Evolutionary conservation across 2,113 vertebrate genomes (phyloP).

Genomic region (Motacilla tschutschensis): DNA sequence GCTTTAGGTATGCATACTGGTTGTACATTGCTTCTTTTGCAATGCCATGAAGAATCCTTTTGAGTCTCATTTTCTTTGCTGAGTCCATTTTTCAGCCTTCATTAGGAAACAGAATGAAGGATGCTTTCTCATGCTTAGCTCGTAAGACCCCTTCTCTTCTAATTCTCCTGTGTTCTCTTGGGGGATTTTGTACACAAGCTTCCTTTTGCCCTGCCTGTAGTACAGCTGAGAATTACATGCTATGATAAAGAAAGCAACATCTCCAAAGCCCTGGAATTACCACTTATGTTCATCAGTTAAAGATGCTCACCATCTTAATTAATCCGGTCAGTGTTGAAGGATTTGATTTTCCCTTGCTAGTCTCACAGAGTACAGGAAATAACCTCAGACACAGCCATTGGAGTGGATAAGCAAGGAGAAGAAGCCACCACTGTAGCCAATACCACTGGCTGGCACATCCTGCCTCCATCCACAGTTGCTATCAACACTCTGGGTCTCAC

Average conservation of each 20-base stretch:
- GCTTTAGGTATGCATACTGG: background rate
- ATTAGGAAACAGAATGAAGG: background rate
- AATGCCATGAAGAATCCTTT: background rate
- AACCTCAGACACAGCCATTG: background rate
- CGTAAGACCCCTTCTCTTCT: background rate
- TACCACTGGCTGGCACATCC: background rate
- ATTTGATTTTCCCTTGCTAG: background rate
- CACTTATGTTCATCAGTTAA: background rate
- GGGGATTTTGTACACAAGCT: background rate
- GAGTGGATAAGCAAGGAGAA: background rate
- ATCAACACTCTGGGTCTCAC: background rate
- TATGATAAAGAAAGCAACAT: accelerated
- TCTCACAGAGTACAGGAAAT: background rate
- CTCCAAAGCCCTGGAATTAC: background rate
- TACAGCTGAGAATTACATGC: background rate
- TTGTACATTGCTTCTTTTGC: background rate
- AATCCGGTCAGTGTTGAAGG: background rate
- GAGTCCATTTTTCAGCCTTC: background rate
- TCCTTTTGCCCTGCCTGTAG: background rate
- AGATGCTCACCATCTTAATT: background rate
- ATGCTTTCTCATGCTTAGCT: background rate
- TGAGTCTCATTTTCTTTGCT: background rate
- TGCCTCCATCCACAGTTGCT: background rate
- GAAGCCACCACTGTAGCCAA: background rate
- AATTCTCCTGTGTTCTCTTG: background rate